Evolutionary conservation across 2,888 invertebrate species (phyloP).

Genomic region (Spialia ferax): DNA sequence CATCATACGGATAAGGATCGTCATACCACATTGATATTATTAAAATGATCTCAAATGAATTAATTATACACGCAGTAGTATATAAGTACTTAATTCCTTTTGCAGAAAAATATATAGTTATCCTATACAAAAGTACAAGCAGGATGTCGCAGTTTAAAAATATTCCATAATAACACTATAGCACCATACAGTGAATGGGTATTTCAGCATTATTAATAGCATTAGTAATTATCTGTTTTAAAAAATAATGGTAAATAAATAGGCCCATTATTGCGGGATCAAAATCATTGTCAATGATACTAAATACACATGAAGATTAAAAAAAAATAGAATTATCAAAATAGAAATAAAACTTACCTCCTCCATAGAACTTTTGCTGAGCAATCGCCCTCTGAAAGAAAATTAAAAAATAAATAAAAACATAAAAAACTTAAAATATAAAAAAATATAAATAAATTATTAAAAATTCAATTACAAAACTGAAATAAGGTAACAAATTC

Average conservation of each 20-base stretch:
- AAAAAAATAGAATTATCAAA: constrained; percentile 16
- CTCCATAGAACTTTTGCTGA: constrained; percentile 88
- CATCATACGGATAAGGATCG: no score
- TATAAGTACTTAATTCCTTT: no score
- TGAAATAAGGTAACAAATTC: no score
- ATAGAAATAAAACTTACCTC: constrained; percentile 78
- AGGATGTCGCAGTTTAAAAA: constrained; percentile 13
- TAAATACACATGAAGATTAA: neutral
- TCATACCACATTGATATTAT: no score
- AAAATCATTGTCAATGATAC: neutral
- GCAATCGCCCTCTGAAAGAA: constrained; percentile 88
- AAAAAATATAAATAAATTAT: no score
- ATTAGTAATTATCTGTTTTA: no score
- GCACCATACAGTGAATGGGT: neutral
- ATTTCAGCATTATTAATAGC: neutral
- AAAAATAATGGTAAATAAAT: no score
- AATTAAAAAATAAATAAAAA: constrained; percentile 62
- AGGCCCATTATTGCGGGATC: no score
- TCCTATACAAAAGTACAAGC: neutral
- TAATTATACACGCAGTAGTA: no score
- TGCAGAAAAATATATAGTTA: no score
- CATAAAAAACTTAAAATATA: constrained; percentile 48
- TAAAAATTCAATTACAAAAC: no score
- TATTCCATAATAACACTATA: neutral
- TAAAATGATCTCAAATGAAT: no score